phyloP scores from a whole-genome alignment of 2,113 vertebrate genomes.

The Tylochromis polylepis region DNA sequence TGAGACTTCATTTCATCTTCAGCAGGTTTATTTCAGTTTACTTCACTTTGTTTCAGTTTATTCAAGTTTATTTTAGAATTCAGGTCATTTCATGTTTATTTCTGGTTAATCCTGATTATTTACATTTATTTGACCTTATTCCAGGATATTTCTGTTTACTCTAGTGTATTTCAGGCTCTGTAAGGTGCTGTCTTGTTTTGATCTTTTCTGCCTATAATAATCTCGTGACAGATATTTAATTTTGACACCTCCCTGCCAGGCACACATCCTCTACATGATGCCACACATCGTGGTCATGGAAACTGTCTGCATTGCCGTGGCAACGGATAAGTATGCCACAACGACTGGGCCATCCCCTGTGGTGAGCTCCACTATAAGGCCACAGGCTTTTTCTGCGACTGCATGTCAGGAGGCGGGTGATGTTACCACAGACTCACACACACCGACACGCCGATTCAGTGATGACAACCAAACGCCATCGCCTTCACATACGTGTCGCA shows the following conservation, averaged over 20 bases:
- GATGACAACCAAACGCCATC: too few relatives aligned
- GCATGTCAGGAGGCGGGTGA: neutral
- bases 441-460: neutral
- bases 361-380: neutral
- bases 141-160: fast-evolving
- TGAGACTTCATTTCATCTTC: neutral
- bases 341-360: neutral
- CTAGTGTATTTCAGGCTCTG: neutral
- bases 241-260: neutral
- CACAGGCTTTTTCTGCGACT: neutral
- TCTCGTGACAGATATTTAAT: neutral
- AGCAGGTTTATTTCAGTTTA: neutral
- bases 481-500: fast-evolving
- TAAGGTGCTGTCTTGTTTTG: fast-evolving
- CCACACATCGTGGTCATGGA: constrained; percentile 50
- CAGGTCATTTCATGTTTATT: neutral
- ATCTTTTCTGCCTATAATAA: neutral
- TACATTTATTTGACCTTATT: neutral
- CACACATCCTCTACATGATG: constrained; percentile 11
- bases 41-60: neutral
- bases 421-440: neutral
- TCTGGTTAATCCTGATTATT: neutral
- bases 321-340: constrained; percentile 10
- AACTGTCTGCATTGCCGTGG: constrained; percentile 57
- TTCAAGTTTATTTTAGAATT: neutral